Evolutionary conservation across 2,888 invertebrate species (phyloP).

Genomic region (Cataglyphis altisquamis): DNA sequence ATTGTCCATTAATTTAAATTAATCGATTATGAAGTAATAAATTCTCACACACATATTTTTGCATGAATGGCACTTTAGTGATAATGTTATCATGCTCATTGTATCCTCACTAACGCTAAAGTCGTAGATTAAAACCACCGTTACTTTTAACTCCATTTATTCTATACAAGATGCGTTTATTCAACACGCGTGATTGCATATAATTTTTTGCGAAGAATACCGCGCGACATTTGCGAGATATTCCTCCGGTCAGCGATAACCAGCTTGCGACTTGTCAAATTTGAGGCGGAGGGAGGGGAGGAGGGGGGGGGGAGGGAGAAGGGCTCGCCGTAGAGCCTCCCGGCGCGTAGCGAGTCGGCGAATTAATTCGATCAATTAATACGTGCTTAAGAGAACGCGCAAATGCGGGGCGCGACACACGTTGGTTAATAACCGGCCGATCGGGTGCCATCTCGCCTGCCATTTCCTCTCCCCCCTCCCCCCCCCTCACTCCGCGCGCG

Average conservation of each 20-base stretch:
- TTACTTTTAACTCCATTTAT: neutral
- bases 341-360: conserved; percentile 65
- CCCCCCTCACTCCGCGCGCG: conserved; percentile 47
- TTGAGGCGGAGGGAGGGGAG: too few relatives aligned
- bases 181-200: neutral
- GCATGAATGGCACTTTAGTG: neutral
- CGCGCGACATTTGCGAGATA: neutral
- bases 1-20: neutral
- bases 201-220: neutral
- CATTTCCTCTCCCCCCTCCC: conserved; percentile 30
- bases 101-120: neutral
- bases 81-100: conserved; percentile 21
- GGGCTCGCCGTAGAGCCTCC: conserved; percentile 55
- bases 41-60: neutral
- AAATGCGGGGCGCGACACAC: conserved; percentile 26
- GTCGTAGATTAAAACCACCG: neutral
- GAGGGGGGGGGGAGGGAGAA: neutral
- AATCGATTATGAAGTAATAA: conserved; percentile 6
- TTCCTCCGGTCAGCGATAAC: conserved; percentile 13
- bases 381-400: conserved; percentile 74
- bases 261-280: conserved; percentile 25
- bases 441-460: conserved; percentile 53
- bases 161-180: neutral
- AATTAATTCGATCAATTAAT: conserved; percentile 83
- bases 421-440: conserved; percentile 57